Evolutionary conservation across 92 coral and sea anemone genomes (phyloP).

Genomic region (Siderastrea siderea): DNA sequence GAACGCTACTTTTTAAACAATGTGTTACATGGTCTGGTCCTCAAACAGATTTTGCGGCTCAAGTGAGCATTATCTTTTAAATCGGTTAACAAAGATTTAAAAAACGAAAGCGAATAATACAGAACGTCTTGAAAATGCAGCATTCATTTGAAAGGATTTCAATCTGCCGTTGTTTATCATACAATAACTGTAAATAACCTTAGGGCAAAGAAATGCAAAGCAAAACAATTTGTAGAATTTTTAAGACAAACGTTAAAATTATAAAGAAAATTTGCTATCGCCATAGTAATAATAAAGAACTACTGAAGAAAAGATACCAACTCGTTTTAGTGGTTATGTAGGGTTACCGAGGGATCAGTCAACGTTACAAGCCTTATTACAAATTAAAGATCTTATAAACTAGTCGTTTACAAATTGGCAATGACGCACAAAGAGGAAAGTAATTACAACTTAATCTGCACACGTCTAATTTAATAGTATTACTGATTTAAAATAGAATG

Average conservation of each 20-base stretch:
- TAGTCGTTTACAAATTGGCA: not conserved
- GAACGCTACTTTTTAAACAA: not conserved
- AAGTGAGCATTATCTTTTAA: not conserved
- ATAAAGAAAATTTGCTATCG: not conserved
- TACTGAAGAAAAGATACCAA: not conserved
- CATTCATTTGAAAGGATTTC: not conserved
- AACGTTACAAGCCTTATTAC: not conserved
- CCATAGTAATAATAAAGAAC: not conserved
- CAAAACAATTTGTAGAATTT: constrained; percentile 7
- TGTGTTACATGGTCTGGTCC: not conserved
- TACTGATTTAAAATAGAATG: not conserved
- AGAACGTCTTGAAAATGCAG: constrained; percentile 14
- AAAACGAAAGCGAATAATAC: not conserved
- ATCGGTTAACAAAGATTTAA: not conserved
- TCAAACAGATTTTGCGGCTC: not conserved
- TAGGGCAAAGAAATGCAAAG: constrained; percentile 3
- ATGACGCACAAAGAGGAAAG: not conserved
- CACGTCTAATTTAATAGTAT: not conserved
- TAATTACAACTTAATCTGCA: not conserved
- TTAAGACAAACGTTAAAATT: not conserved
- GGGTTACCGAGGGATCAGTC: no score
- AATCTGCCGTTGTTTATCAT: not conserved
- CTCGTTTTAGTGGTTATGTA: not conserved
- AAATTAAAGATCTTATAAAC: constrained; percentile 16
- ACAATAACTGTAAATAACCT: constrained; percentile 5